Evolutionary conservation across 2,888 invertebrate species (phyloP).

Genomic region (Halictus ligatus): DNA sequence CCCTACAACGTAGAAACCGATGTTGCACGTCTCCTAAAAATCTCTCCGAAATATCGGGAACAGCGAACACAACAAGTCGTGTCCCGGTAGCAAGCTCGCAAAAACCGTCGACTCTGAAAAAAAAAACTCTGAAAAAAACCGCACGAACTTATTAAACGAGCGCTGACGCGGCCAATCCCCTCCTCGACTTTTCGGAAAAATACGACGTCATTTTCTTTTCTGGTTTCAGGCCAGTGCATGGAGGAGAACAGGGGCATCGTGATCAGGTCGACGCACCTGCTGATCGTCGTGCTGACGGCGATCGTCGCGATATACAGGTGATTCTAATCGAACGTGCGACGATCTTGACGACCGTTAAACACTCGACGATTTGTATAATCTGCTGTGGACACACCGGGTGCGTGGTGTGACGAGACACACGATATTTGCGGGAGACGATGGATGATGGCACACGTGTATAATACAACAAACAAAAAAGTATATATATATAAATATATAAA

Average conservation of each 20-base stretch:
- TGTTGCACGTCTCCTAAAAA: not conserved
- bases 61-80: not conserved
- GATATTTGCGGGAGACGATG: conserved; percentile 23
- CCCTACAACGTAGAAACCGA: not conserved
- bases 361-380: conserved; percentile 42
- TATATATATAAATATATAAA: conserved; percentile 28
- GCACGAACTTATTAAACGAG: not conserved
- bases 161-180: not conserved
- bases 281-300: conserved; percentile 74
- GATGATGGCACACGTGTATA: conserved; percentile 51
- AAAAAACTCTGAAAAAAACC: too few relatives aligned
- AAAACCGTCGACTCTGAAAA: not conserved
- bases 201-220: conserved; percentile 76
- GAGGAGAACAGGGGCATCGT: conserved; percentile 83
- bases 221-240: conserved; percentile 90
- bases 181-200: not conserved
- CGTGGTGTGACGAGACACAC: conserved; percentile 31
- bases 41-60: not conserved
- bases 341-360: conserved; percentile 59
- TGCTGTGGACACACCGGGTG: conserved; percentile 50
- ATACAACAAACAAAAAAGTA: conserved; percentile 26
- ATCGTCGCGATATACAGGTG: conserved; percentile 81
- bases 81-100: not conserved
- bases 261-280: conserved; percentile 76
- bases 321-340: conserved; percentile 77